Evolutionary conservation across 64 coral and sea anemone species (phyloP).

Genomic region (Montipora efflorescens): DNA sequence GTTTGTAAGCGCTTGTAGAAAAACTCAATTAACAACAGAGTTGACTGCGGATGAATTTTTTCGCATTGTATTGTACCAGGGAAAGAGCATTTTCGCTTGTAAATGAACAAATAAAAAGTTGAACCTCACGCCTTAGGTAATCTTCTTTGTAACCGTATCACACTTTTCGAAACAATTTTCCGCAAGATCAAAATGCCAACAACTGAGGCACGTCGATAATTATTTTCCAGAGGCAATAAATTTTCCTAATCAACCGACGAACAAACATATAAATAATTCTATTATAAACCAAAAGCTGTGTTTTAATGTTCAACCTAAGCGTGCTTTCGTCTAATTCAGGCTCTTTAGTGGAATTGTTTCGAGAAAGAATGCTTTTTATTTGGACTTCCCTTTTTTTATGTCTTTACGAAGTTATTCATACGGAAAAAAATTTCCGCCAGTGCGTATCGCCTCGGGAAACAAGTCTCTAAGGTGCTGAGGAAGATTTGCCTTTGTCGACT

Average conservation of each 20-base stretch:
- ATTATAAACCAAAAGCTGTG: slow-evolving; percentile 22
- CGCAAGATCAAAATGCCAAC: neutral
- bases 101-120: neutral
- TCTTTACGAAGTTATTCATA: slow-evolving; percentile 6
- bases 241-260: slow-evolving; percentile 32
- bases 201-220: slow-evolving; percentile 37
- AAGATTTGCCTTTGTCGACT: slow-evolving; percentile 3
- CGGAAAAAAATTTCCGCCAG: neutral
- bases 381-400: neutral
- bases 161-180: neutral
- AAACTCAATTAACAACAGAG: slow-evolving; percentile 46
- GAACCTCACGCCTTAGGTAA: neutral
- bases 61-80: slow-evolving; percentile 35
- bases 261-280: slow-evolving; percentile 44
- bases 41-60: slow-evolving; percentile 7
- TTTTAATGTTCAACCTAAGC: slow-evolving; percentile 6
- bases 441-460: neutral
- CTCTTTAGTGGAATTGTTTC: slow-evolving; percentile 31
- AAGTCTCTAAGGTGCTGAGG: neutral
- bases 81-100: too few relatives aligned
- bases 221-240: slow-evolving; percentile 45
- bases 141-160: neutral
- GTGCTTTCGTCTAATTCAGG: neutral
- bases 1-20: slow-evolving; percentile 65
- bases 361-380: neutral